Evolutionary conservation across 2,113 vertebrate genomes (phyloP), one percentile per base, ranked within the genome.

Genomic region (Oceanites oceanicus): DNA sequence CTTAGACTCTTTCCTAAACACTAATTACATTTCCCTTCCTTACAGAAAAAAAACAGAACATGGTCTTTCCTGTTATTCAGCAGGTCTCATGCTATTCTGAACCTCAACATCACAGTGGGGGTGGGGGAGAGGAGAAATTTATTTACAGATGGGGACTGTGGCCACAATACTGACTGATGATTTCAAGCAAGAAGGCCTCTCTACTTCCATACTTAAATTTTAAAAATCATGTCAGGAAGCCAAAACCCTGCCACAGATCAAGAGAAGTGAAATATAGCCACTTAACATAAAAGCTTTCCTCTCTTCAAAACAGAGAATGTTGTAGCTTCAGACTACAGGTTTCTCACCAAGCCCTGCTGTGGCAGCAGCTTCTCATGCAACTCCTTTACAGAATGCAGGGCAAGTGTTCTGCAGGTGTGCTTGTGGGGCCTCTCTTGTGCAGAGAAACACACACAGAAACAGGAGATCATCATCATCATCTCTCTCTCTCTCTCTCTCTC

Each of bases 41-140:
- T 45, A 66, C 62, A 72, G 45, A 74, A 94, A 88, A 88, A 77
- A 81, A 75, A 26, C 38, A 59, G 85, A 94, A 72, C 71, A 44
- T 6, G 32, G 59, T 90, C 88, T 70, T 96, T 96, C 90, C 93
- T 94, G 91, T 96, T 97, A 90, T 87, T 90, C 92, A 95, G 56
- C 45, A 96, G 67, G 59, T 94, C 74, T 83, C 36, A 5, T 62
- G 47, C 80, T 90, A 93, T 87, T 94, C 83, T 84, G 49, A 97
- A 52, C 36, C 53, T 42, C 71, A 78, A 16, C 45, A 91, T 67
- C 19, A 20, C 45, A 32, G 72, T 0, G 0, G 2, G 12, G 25
- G 0, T 2, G 12, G 25, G 38, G 26, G 34, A 7, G 13, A 45
- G n/a, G 16, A 32, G 19, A 86, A 56, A 56, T 56, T 26, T 78